Evolutionary conservation across 2,888 invertebrate genomes (phyloP).

Genomic region (Trisateles emortualis): DNA sequence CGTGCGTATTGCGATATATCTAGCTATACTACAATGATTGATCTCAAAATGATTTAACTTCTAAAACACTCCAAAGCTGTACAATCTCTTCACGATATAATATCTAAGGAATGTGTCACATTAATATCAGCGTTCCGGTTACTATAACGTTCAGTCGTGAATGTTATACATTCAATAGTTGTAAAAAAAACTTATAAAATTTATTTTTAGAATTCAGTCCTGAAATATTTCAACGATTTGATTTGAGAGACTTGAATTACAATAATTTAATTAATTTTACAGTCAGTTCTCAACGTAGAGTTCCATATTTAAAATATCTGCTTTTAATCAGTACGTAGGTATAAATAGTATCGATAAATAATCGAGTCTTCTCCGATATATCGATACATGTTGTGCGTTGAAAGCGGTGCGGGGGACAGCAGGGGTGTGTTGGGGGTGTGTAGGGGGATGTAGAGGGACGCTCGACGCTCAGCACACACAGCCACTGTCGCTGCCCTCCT

Average conservation of each 20-base stretch:
- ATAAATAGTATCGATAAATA: conserved; percentile 41
- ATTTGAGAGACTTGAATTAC: conserved; percentile 11
- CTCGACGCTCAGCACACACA: conserved; percentile 91
- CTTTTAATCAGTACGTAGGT: conserved; percentile 31
- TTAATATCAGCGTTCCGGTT: conserved; percentile 8
- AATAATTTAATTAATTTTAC: conserved; percentile 1
- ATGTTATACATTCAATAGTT: conserved; percentile 10
- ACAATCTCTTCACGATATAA: conserved; percentile 9
- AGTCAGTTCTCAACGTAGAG: conserved; percentile 29
- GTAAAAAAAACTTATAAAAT: neutral
- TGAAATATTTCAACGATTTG: too few species aligned
- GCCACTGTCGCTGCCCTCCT: conserved; percentile 93
- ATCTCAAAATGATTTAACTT: neutral
- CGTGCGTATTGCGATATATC: neutral
- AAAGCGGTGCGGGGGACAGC: conserved; percentile 52
- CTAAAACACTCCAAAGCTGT: conserved; percentile 5
- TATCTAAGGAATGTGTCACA: conserved; percentile 13
- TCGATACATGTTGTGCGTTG: conserved; percentile 45
- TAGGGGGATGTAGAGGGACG: conserved; percentile 16
- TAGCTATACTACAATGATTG: neutral
- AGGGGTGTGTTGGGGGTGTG: conserved; percentile 30
- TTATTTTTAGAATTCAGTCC: too few species aligned
- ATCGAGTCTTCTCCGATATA: conserved; percentile 36
- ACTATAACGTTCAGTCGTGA: conserved; percentile 18
- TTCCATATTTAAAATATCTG: conserved; percentile 33